Conservation (phyloP, 2,888 invertebrate species). For the Mythimna ferrago region DNA sequence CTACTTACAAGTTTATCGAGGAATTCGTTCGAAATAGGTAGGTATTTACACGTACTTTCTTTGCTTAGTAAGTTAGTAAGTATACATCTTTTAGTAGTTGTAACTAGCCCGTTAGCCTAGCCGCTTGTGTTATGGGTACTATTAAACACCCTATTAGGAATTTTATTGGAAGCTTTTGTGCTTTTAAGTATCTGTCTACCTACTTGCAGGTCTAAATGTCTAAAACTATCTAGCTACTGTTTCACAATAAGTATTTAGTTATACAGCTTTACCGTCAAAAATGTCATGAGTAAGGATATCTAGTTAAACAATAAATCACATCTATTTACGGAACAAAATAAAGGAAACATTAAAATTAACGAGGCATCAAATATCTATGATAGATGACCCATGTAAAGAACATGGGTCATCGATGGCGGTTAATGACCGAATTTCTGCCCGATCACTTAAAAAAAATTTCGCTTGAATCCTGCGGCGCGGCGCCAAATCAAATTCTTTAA, state of each 20-base stretch:
- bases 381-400: too few relatives aligned
- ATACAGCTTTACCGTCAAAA: neutral
- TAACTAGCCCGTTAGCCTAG: neutral
- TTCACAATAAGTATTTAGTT: constrained; percentile 2
- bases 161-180: neutral
- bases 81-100: neutral
- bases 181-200: neutral
- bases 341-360: constrained; percentile 42
- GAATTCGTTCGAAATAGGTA: neutral
- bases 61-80: neutral
- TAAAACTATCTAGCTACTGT: neutral
- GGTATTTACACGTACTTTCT: neutral
- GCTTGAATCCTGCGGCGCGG: too few relatives aligned
- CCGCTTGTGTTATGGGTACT: neutral
- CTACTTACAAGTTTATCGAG: neutral
- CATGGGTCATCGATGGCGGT: too few relatives aligned
- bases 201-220: neutral
- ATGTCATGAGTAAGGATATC: neutral
- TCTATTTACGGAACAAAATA: constrained; percentile 22
- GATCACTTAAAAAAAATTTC: too few relatives aligned
- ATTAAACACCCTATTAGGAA: neutral
- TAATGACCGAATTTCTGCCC: too few relatives aligned
- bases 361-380: constrained; percentile 13
- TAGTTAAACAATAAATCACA: neutral
- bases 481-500: too few relatives aligned